These are phyloP conservation scores for Rhabdophis nuchalis DNA, from an alignment of 2,797 vertebrate genomes.

Conservation along the genomic window DNA sequence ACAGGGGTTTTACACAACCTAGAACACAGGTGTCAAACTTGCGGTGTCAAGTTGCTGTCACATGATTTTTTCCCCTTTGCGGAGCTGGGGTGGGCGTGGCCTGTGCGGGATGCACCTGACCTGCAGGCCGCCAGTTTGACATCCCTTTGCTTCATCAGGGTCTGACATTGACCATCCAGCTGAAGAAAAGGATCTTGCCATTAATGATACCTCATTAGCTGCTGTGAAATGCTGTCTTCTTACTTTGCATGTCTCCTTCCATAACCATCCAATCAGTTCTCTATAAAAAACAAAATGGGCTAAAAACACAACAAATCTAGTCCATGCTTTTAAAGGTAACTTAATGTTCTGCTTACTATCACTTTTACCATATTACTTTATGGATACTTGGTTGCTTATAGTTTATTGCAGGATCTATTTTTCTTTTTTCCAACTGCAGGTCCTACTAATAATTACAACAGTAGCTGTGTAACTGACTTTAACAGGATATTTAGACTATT, in stretches of 20 bases:
- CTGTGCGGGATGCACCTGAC: rapidly evolving
- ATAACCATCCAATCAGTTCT: background rate
- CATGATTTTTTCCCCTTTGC: too few relatives aligned
- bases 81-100: too few relatives aligned
- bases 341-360: background rate
- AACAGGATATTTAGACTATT: constrained; percentile 13
- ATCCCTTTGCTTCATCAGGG: background rate
- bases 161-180: background rate
- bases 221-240: background rate
- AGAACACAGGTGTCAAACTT: too few relatives aligned
- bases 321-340: background rate
- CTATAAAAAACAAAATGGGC: background rate
- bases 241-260: background rate
- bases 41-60: too few relatives aligned
- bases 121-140: too few relatives aligned
- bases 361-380: background rate
- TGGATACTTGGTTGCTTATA: background rate
- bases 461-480: background rate
- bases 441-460: background rate
- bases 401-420: background rate
- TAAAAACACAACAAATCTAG: background rate
- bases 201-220: background rate
- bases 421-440: background rate
- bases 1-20: background rate
- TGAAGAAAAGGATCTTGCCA: background rate